phyloP scores from a whole-genome alignment of 1,140 invertebrate genomes.

The Aphidius gifuensis region DNA sequence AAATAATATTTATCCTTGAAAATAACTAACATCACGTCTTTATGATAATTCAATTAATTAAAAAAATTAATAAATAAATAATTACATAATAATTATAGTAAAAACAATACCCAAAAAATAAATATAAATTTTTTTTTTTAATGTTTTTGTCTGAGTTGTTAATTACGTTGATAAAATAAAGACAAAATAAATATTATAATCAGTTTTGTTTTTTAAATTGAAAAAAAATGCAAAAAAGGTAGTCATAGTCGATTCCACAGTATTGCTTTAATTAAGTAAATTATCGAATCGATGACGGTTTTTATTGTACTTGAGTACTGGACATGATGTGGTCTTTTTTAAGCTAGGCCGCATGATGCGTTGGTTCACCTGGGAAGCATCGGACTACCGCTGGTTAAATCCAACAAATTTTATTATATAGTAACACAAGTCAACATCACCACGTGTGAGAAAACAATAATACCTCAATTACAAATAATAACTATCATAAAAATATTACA shows the following conservation, averaged over 20 bases:
- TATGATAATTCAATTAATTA: no score
- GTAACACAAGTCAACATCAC: background rate
- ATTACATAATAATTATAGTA: no score
- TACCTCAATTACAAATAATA: background rate
- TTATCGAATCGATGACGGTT: slow-evolving; percentile 37
- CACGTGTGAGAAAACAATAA: background rate
- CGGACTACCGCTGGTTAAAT: slow-evolving; percentile 31
- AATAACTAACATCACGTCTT: background rate
- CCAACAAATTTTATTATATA: background rate
- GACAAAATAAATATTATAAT: background rate
- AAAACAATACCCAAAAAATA: no score
- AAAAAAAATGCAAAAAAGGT: slow-evolving; percentile 32
- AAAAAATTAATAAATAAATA: no score
- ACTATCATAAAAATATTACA: slow-evolving; percentile 1
- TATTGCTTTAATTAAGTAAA: slow-evolving; percentile 34
- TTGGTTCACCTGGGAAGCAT: slow-evolving; percentile 41
- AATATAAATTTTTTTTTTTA: background rate
- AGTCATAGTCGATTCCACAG: slow-evolving; percentile 38
- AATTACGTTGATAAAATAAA: background rate
- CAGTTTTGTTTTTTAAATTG: background rate
- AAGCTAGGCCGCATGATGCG: slow-evolving; percentile 37
- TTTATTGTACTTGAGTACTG: slow-evolving; percentile 37
- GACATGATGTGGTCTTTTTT: slow-evolving; percentile 35
- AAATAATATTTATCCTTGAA: background rate
- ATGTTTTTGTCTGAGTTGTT: background rate